Evolutionary conservation across 2,797 vertebrate species (phyloP).

Genomic region (Oceanodroma leucorhoa): DNA sequence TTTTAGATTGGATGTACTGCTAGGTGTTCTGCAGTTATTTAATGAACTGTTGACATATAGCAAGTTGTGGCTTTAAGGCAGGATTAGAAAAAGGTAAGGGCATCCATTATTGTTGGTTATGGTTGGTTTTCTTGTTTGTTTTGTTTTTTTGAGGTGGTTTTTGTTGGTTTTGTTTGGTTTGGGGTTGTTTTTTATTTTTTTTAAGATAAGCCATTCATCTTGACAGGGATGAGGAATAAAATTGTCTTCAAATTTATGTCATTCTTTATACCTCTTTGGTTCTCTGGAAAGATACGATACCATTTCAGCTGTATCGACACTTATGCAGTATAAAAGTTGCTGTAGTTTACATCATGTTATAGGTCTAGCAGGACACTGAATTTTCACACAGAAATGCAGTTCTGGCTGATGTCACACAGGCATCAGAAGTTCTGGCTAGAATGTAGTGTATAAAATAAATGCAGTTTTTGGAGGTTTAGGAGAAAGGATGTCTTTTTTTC

Average conservation of each 20-base stretch:
- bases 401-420: neutral
- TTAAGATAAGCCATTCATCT: neutral
- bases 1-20: neutral
- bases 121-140: neutral
- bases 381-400: neutral
- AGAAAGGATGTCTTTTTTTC: neutral
- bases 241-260: neutral
- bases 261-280: neutral
- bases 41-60: neutral
- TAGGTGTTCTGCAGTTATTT: neutral
- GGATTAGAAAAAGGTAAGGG: neutral
- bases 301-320: neutral
- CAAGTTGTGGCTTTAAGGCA: neutral
- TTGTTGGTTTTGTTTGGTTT: neutral
- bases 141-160: neutral
- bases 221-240: neutral
- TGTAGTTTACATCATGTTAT: neutral
- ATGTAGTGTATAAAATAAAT: neutral
- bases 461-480: neutral
- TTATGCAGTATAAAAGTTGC: neutral
- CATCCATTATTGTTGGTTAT: neutral
- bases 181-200: neutral
- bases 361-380: neutral
- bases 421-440: neutral
- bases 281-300: neutral